Base-by-base conservation (phyloP, 1,140 invertebrate species). In the Drosophila kikkawai region DNA sequence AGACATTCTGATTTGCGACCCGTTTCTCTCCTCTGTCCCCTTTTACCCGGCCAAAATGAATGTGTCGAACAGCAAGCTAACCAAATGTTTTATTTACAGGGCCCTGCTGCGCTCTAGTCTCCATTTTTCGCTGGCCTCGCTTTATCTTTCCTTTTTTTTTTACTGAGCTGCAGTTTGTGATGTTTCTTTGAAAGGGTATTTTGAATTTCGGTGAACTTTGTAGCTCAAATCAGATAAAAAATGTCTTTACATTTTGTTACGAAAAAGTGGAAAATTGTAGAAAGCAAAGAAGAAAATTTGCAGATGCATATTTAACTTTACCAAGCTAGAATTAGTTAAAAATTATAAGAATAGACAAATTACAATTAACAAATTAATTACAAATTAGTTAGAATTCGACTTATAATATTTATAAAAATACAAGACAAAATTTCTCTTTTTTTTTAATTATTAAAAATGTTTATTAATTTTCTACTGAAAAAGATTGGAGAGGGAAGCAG, bases 1-100 rank as follows among this genome's bases (percentile, higher is more conserved):
- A 79, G 75, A 51, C 59, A 73, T 79, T 79, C 55, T 79, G 75
- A 79, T 79, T 79, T 79, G 75, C 53, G 22, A 63, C 53, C 71
- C 29, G 34, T 13, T 11, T 17, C 39, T 19, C 17, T n/a, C 44
- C 44, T 34, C 44, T 8, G 37, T 37, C 13, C 22, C 8, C 15
- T 13, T 4, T 36, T 48, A 29, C 26, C 5, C 26, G 26, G 26
- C 64, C 19, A 7, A 82, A 87, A 87, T 73, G 79, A 76, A 70
- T 64, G 63, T 65, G 79, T 82, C 63, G 82, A 87, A 87, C 76
- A 88, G 69, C 68, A 59, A 56, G 80, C 61, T 64, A 45, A 79
- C 60, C 79, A 61, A 87, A 87, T 88, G 85, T 84, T 84, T 88
- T 90, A 90, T 88, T 90, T 80, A 69, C 63, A 70, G 48, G 75